Evolutionary conservation across 1,140 invertebrate genomes (phyloP).

Genomic region (Brachionus sp.): DNA sequence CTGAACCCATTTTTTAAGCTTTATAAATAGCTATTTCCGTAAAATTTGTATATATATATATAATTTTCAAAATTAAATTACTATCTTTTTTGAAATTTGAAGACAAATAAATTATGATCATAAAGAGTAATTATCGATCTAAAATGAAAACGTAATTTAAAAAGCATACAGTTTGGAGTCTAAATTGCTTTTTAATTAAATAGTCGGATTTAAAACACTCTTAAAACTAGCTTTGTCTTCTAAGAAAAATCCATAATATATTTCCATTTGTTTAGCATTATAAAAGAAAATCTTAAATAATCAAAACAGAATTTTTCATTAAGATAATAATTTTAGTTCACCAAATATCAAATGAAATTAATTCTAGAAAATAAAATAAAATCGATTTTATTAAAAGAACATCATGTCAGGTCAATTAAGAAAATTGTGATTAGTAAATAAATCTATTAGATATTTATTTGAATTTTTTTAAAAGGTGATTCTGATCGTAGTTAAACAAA

Average conservation of each 20-base stretch:
- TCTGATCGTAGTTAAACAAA: too few relatives aligned
- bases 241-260: not conserved
- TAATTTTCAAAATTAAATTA: not conserved
- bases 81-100: not conserved
- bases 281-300: not conserved
- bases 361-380: not conserved
- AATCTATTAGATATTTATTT: not conserved
- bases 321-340: not conserved
- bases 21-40: not conserved
- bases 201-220: not conserved
- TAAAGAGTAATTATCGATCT: slow-evolving; percentile 25
- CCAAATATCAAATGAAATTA: not conserved
- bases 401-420: not conserved
- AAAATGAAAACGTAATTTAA: not conserved
- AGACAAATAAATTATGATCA: slow-evolving; percentile 30
- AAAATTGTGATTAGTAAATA: not conserved
- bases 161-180: not conserved
- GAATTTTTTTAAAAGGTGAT: not conserved
- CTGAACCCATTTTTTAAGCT: slow-evolving; percentile 47
- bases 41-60: not conserved
- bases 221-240: not conserved
- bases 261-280: not conserved
- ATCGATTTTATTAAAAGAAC: not conserved
- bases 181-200: slow-evolving; percentile 2
- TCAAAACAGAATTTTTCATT: not conserved